Evolutionary conservation across 2,113 vertebrate genomes (phyloP).

Genomic region (Piprites chloris): DNA sequence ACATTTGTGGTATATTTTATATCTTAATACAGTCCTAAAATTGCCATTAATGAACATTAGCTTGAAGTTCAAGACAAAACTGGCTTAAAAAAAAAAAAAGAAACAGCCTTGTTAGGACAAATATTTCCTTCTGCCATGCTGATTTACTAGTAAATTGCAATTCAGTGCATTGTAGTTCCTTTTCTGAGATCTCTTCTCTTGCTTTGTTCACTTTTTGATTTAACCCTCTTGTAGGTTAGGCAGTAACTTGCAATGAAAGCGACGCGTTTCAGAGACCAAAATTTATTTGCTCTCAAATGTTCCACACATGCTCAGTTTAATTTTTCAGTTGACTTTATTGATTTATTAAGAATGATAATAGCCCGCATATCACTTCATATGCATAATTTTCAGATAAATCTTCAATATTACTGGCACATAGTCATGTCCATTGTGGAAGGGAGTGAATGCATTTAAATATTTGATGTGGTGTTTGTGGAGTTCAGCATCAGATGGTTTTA

Average conservation of each 20-base stretch:
- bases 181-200: slow-evolving; percentile 21
- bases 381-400: slow-evolving; percentile 48
- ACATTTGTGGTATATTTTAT: slow-evolving; percentile 24
- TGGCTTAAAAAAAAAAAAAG: slow-evolving; percentile 15
- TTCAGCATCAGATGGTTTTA: neutral
- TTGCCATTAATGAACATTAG: slow-evolving; percentile 34
- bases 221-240: slow-evolving; percentile 19
- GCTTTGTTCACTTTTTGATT: slow-evolving; percentile 52
- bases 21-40: slow-evolving; percentile 57
- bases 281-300: slow-evolving; percentile 42
- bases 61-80: slow-evolving; percentile 49
- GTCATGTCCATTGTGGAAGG: neutral
- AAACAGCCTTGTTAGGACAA: slow-evolving; percentile 18
- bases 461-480: neutral
- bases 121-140: neutral
- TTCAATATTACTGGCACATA: neutral
- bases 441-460: neutral
- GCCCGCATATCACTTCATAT: slow-evolving; percentile 20
- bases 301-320: slow-evolving; percentile 48
- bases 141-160: slow-evolving; percentile 40
- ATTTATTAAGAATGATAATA: slow-evolving; percentile 62
- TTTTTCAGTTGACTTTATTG: slow-evolving; percentile 63
- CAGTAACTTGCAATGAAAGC: slow-evolving; percentile 51
- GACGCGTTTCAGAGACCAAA: slow-evolving; percentile 16
- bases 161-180: slow-evolving; percentile 14